Evolutionary conservation across 2,797 vertebrate species (phyloP).

Genomic region (Gambusia yucatana): DNA sequence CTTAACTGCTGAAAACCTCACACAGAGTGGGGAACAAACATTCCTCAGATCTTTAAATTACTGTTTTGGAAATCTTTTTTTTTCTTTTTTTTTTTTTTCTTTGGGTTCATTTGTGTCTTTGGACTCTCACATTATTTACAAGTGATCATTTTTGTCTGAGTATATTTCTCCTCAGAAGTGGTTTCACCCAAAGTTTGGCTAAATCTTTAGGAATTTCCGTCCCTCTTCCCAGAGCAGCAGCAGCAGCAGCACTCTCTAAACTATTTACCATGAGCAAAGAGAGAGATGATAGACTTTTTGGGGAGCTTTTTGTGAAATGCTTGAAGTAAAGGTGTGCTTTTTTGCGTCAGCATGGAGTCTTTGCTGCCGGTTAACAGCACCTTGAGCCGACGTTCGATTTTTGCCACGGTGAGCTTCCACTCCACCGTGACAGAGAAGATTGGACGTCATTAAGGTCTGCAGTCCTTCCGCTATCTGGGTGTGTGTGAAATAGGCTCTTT

Average conservation of each 20-base stretch:
- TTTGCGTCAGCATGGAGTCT: constrained; percentile 66
- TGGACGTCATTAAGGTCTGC: constrained; percentile 79
- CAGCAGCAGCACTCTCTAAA: constrained; percentile 15
- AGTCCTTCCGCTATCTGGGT: constrained; percentile 66
- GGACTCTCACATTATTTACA: constrained; percentile 46
- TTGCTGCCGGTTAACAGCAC: constrained; percentile 75
- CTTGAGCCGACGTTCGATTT: constrained; percentile 76
- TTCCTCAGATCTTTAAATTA: constrained; percentile 51
- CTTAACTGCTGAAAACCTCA: constrained; percentile 63
- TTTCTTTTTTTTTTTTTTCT: constrained; percentile 44
- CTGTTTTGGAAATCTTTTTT: constrained; percentile 46
- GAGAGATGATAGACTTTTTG: constrained; percentile 24
- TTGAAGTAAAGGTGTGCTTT: constrained; percentile 64
- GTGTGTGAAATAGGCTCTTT: constrained; percentile 71
- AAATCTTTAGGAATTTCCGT: constrained; percentile 21
- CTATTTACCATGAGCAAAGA: constrained; percentile 48
- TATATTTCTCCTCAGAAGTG: not conserved
- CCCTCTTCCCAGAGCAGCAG: constrained; percentile 23
- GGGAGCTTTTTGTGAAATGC: constrained; percentile 43
- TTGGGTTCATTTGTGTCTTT: constrained; percentile 40
- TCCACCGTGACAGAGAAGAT: constrained; percentile 80
- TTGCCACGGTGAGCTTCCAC: constrained; percentile 75
- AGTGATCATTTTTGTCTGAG: constrained; percentile 25
- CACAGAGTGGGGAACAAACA: constrained; percentile 36
- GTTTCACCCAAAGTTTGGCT: not conserved